A percentile compares a stretch with the other conserved stretches of the same genome.
These are phyloP conservation scores for Clarias magur DNA, from an alignment of 2,113 vertebrate genomes.

Conservation along the genomic window DNA sequence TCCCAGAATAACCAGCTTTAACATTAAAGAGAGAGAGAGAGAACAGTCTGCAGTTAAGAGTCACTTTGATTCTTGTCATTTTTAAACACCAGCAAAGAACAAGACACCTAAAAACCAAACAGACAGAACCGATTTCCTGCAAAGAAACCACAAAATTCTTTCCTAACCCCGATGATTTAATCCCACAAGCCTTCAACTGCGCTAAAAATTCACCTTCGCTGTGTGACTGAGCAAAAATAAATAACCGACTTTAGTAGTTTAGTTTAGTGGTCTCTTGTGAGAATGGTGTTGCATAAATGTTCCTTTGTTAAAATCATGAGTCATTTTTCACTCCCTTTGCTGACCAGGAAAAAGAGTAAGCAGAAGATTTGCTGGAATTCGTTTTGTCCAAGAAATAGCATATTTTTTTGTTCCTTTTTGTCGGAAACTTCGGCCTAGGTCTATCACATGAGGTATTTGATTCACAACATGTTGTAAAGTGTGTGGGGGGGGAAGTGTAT, in stretches of 20 bases:
- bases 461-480: constrained; percentile 17
- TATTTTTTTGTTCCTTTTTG: not conserved
- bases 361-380: constrained; percentile 30
- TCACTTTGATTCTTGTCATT: not conserved
- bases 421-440: not conserved
- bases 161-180: constrained; percentile 8
- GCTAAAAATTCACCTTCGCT: not conserved
- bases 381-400: not conserved
- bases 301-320: not conserved
- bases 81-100: not conserved
- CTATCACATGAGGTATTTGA: not conserved
- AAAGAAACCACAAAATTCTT: not conserved
- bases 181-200: not conserved
- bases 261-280: not conserved
- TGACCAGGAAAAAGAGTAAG: constrained; percentile 20
- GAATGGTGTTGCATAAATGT: not conserved
- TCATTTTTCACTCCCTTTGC: not conserved
- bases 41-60: not conserved
- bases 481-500: not conserved
- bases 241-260: not conserved
- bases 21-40: not conserved
- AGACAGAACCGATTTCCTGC: not conserved
- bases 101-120: not conserved
- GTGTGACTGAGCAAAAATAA: not conserved
- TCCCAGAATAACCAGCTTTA: not conserved